Evolutionary conservation across 2,888 invertebrate genomes (phyloP), one percentile per base, ranked within the genome.

Genomic region (Bombylius major): DNA sequence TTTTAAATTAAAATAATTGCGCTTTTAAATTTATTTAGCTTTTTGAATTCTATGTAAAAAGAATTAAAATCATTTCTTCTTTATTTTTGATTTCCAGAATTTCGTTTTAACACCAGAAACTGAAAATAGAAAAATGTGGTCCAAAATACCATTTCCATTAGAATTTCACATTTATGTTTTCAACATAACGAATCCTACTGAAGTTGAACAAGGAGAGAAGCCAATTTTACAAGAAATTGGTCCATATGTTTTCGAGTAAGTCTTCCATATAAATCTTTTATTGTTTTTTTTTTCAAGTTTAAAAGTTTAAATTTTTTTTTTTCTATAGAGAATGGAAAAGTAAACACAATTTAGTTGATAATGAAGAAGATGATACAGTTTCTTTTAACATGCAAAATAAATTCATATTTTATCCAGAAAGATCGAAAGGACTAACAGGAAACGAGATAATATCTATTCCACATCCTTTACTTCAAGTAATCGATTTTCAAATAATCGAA

Each of bases 181-280:
- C 69, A 90, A 92, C 68, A 81, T 89, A 48, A 89, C 89, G 6
- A 93, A 93, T 72, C 79, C 84, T 0, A 79, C 80, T 0, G 89
- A 86, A 48, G 80, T 90, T 0, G 77, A 80, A 55, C 78, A 79
- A 14, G 91, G 91, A 0, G 83, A 58, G 1, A 79, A 81, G 42
- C 89, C 91, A 0, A 81, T 80, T 34, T 69, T 93, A 0, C 77
- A 84, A 63, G 87, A 93, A 78, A 69, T 89, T 4, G 92, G 92
- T 36, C 92, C 92, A 0, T 92, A 80, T 70, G 82, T 84, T 64
- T 92, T 88, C 70, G 85, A 87, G 91, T 91, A 75, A 1, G 39
- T 42, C 4, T 36, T 8, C 36, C 9, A 23, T 23, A 23, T 23
- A 23, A 23, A 23, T 23, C 3, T 23, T 23, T 23, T 23, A 23